Evolutionary conservation across 2,113 vertebrate species (phyloP), one percentile per base, ranked within the genome.

Genomic region (Agapornis roseicollis): DNA sequence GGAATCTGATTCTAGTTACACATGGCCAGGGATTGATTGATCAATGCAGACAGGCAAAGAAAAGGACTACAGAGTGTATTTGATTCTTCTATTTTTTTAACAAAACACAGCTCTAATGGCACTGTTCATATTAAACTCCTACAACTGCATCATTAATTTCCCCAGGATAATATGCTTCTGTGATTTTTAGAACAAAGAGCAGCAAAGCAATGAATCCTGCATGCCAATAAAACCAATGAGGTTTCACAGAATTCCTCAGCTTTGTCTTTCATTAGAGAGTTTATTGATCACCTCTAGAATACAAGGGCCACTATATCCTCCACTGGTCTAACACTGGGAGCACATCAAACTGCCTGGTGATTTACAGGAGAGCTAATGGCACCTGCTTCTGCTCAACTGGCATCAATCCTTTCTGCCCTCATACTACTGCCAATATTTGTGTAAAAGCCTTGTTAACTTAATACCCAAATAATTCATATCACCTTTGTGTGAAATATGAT

Each of bases 361-460:
- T 93, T 95, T 83, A 73, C 63, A 58, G 80, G 68, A 70, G 11
- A 77, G 58, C 37, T 77, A 77, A 80, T 11, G 44, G 56, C 55
- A 88, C 28, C 88, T 82, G 39, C 55, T 88, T 79, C 85, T 65
- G 74, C 79, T 94, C 79, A 64, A 15, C 49, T 37, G n/a, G 74
- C 66, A 93, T 53, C 66, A 85, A 61, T 69, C 47, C 63, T 52
- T 93, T 72, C 61, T 89, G 84, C 66, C 61, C 80, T 88, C 39
- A 16, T 35, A n/a, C 7, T 64, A 39, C 71, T 65, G 85, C 66
- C 90, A 72, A n/a, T 72, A 91, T 68, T 72, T 85, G 42, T 72
- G 52, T 50, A 76, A 94, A 95, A 93, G 58, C 71, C 66, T 93
- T 85, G 56, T 74, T 74, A 93, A 80, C 44, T 61, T 73, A 68